phyloP scores from a whole-genome alignment of 2,113 vertebrate genomes.

The Dendrocopos noguchii region DNA sequence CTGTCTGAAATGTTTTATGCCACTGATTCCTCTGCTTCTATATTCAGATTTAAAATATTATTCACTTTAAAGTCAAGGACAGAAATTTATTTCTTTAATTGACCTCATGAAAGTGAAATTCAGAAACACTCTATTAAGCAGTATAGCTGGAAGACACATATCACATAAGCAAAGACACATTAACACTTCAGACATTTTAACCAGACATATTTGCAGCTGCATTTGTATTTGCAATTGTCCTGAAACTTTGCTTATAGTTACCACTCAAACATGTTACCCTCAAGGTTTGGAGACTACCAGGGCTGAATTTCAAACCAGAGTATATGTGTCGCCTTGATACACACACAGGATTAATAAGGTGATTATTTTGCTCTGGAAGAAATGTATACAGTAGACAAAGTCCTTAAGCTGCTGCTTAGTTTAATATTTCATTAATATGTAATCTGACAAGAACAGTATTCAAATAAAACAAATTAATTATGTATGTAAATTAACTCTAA shows the following conservation, averaged over 20 bases:
- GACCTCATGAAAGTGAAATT: background rate
- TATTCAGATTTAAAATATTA: background rate
- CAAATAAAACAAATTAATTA: slow-evolving; percentile 45
- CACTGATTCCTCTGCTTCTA: background rate
- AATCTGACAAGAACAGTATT: slow-evolving; percentile 10
- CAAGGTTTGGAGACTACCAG: background rate
- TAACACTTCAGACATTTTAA: background rate
- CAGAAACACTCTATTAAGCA: background rate
- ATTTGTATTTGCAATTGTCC: background rate
- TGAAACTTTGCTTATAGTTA: background rate
- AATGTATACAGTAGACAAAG: background rate
- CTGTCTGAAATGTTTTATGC: background rate
- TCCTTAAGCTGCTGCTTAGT: slow-evolving; percentile 10
- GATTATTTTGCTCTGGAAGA: background rate
- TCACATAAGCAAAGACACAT: background rate
- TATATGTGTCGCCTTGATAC: background rate
- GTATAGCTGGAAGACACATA: background rate
- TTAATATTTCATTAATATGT: slow-evolving; percentile 29
- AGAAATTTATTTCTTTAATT: background rate
- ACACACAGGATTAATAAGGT: background rate
- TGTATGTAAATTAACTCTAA: slow-evolving; percentile 38
- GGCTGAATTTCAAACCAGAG: background rate
- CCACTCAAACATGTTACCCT: background rate
- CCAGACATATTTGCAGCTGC: background rate
- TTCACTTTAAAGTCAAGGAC: background rate